Percentiles rank a stretch among this genome's conserved stretches.
phyloP scores from a whole-genome alignment of 2,797 vertebrate species.

The Distichodus sexfasciatus region DNA sequence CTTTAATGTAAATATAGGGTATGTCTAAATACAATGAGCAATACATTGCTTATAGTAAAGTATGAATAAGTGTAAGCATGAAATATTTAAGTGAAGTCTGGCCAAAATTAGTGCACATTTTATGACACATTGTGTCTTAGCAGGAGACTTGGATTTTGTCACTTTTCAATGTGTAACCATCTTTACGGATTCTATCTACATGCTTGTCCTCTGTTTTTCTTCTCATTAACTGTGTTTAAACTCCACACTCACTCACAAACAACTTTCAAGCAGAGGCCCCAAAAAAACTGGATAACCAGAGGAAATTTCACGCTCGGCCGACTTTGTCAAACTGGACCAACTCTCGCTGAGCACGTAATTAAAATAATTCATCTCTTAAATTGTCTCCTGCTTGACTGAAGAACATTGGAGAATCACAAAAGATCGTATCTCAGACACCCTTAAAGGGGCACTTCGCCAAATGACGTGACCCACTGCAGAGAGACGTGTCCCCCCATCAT shows the following conservation, averaged over 20 bases:
- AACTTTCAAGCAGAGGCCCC: not conserved
- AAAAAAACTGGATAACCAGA: constrained; percentile 3
- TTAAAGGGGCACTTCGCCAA: not conserved
- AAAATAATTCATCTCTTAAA: constrained; percentile 34
- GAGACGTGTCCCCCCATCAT: constrained; percentile 2
- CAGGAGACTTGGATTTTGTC: not conserved
- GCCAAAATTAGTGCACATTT: not conserved
- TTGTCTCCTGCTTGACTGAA: not conserved
- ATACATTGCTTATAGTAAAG: not conserved
- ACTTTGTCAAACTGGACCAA: constrained; percentile 31
- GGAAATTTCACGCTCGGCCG: constrained; percentile 30
- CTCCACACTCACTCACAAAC: constrained; percentile 6
- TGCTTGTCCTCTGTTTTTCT: not conserved
- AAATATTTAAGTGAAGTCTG: not conserved
- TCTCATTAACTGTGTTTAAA: not conserved
- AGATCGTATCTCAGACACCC: constrained; percentile 7
- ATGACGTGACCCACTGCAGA: not conserved
- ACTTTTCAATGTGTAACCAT: not conserved
- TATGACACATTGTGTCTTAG: not conserved
- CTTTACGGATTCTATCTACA: not conserved
- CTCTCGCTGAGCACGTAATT: constrained; percentile 22
- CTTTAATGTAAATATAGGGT: not conserved
- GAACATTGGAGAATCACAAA: constrained; percentile 7
- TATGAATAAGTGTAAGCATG: no score
- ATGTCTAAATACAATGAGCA: not conserved